Evolutionary conservation across 1,140 invertebrate species (phyloP), one percentile per base, ranked within the genome.

Genomic region (Polyergus mexicanus): DNA sequence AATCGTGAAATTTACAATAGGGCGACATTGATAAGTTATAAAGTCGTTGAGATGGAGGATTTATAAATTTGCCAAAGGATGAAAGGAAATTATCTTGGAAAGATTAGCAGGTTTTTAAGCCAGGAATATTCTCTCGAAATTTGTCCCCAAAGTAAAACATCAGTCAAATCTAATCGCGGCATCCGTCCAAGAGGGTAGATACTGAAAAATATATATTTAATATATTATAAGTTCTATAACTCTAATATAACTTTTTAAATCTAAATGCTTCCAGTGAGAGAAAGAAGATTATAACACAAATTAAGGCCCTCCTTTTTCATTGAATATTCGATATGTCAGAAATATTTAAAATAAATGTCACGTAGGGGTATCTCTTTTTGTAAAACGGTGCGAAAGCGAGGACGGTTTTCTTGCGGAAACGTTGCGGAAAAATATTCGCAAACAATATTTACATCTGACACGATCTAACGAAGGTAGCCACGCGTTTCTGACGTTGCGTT

Each of bases 401-500:
- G 44, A 11, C 1, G 7, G 10, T 7, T 41, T 41, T 8, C 7
- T 44, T 28, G 11, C 10, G 38, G 7, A 72, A 58, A 71, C 25
- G 25, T 1, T 28, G 25, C 25, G 25, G 25, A 28, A 28, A 28
- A 41, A 22, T 44, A 72, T 83, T 60, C 19, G n/a, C n/a, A 13
- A 83, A 5, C 54, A 83, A 81, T 81, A 81, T 81, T 72, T 72
- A 81, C 69, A 44, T 81, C 78, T 38, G 25, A 71, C 35, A 11
- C 22, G 65, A 58, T 68, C 41, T 1, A 62, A 28, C 76, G 16
- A 66, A 66, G 41, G n/a, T 28, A 25, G 47, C 22, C 10, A 47
- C 63, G 32, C 32, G 28, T 68, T 69, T 69, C 35, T 71, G 66
- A 81, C 51, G 44, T 13, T 47, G 35, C 25, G 25, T 72, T 60